Conservation (phyloP, 2,113 vertebrate genomes). For the Podocnemis expansa region DNA sequence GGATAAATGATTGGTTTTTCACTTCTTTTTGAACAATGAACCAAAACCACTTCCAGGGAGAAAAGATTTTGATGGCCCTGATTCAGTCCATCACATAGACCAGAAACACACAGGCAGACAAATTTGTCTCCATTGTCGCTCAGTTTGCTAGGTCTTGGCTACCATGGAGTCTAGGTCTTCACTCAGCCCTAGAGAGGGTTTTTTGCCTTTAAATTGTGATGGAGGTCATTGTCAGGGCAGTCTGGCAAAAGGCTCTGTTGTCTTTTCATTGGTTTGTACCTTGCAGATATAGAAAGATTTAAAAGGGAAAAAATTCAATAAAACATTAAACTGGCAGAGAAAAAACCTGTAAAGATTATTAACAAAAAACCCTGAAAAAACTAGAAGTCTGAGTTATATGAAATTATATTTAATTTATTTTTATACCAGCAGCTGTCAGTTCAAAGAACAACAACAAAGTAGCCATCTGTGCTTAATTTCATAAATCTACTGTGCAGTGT, state of each 20-base stretch:
- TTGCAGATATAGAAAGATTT: conserved; percentile 51
- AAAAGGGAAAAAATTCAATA: conserved; percentile 52
- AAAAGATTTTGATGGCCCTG: neutral
- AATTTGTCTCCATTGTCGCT: neutral
- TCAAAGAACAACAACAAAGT: conserved; percentile 87
- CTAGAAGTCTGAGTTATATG: conserved; percentile 81
- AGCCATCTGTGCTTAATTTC: conserved; percentile 87
- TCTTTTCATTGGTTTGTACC: conserved; percentile 18
- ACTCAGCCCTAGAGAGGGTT: neutral
- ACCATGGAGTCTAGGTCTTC: neutral
- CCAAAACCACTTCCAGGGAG: neutral
- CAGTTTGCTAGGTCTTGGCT: rapidly evolving
- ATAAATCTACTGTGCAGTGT: conserved; percentile 80
- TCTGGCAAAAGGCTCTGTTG: neutral
- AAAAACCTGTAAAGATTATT: conserved; percentile 72
- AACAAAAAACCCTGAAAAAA: conserved; percentile 63
- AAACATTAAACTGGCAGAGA: conserved; percentile 59
- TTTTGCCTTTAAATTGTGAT: neutral
- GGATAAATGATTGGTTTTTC: conserved; percentile 22
- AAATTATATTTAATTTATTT: conserved; percentile 89
- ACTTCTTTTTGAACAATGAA: neutral
- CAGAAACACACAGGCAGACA: neutral
- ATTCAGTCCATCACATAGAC: neutral
- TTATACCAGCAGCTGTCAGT: conserved; percentile 87
- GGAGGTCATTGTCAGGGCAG: neutral